These are phyloP conservation scores for Carcinoscorpius rotundicauda DNA, from an alignment of 1,140 invertebrate genomes.

Conservation along the genomic window DNA sequence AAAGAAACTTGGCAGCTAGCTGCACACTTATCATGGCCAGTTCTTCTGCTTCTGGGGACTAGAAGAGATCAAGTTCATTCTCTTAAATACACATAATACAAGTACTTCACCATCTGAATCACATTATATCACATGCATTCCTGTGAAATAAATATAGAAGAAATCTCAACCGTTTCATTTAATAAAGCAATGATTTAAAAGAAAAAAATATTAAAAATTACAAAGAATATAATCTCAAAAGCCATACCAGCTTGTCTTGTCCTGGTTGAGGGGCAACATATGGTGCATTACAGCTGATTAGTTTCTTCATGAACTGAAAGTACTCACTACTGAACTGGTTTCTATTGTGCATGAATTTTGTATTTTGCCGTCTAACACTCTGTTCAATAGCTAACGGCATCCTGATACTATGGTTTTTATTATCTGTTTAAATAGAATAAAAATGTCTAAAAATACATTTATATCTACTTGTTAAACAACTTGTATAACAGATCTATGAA, in stretches of 20 bases:
- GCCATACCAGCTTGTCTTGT: constrained; percentile 35
- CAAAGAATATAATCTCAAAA: too few species aligned
- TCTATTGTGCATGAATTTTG: constrained; percentile 82
- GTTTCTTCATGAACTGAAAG: constrained; percentile 82
- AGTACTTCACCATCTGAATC: too few species aligned
- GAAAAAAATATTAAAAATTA: too few species aligned
- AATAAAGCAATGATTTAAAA: too few species aligned
- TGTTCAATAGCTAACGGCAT: constrained; percentile 63
- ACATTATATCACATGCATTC: too few species aligned
- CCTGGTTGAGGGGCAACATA: constrained; percentile 35
- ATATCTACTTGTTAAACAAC: too few species aligned
- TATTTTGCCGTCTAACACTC: constrained; percentile 74
- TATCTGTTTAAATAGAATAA: constrained; percentile 23
- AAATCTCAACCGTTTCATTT: too few species aligned
- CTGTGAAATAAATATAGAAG: too few species aligned
- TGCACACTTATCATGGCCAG: constrained; percentile 79
- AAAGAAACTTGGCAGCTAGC: constrained; percentile 83
- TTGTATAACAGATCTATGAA: too few species aligned
- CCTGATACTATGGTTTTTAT: constrained; percentile 25
- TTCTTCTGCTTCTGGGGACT: constrained; percentile 57
- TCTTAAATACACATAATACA: too few species aligned
- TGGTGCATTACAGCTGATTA: constrained; percentile 56
- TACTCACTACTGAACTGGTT: constrained; percentile 85
- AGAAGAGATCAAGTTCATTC: too few species aligned
- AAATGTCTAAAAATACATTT: not conserved